Evolutionary conservation across 53 echinoderm and acorn worm genomes (phyloP), one percentile per base, ranked within the genome.

Genomic region (Glandiceps talaboti): DNA sequence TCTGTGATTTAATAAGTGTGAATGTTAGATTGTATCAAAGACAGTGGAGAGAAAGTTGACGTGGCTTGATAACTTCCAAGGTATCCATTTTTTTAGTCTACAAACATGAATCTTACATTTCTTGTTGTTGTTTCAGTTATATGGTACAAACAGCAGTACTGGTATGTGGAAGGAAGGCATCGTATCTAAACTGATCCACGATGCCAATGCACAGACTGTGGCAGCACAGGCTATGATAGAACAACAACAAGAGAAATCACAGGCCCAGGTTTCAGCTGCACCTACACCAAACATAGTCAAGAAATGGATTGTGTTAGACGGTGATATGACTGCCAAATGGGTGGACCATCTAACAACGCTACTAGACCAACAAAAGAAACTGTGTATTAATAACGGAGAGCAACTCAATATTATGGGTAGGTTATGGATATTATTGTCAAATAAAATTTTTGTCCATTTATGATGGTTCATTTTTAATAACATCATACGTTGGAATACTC

Each of bases 221-320:
- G 91, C 92, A 25, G 96, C 96, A 27, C 79, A 85, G 33, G 76
- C 30, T 12, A 82, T 93, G 25, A 75, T 81, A 33, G 74, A 87
- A 31, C 84, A 87, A 74, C 89, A 89, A 73, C 64, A 80, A 0
- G 91, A 94, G 84, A 91, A 88, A 86, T 84, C 86, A 30, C 75
- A 86, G 77, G 86, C 74, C 30, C 77, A 82, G 64, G 76, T 74
- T 31, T 79, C 80, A 77, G 78, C 81, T 75, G 93, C 90, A 76
- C 90, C 83, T 14, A 85, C 92, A 1, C 96, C 96, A 0, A 93
- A 91, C 28, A 82, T 96, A 79, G 88, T 96, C 31, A 78, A 90
- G 28, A 88, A 85, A 77, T 96, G 96, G 96, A 33, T 96, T 30
- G 82, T 96, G 33, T 33, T 96, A 82, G 96, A 93, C 75, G 96